phyloP scores from a whole-genome alignment of 2,888 invertebrate genomes.

The Pyrocoelia pectoralis region DNA sequence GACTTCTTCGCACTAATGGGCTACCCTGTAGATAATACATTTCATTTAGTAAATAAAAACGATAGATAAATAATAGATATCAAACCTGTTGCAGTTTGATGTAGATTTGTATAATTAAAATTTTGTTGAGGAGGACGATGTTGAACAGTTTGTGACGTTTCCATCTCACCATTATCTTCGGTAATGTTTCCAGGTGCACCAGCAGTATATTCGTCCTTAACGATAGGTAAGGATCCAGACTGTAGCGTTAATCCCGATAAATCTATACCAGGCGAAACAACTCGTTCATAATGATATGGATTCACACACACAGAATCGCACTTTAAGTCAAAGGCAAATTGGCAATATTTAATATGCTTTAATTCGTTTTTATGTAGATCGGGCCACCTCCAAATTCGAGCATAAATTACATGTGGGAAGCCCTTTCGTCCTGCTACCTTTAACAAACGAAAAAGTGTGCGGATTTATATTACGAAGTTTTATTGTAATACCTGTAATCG shows the following conservation, averaged over 20 bases:
- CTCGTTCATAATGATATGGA: conserved; percentile 99
- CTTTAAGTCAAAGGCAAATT: conserved; percentile 98
- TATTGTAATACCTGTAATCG: conserved; percentile 72
- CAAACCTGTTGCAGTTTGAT: conserved; percentile 56
- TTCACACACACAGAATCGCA: conserved; percentile 99
- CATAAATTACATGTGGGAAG: conserved; percentile 99
- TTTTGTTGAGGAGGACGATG: conserved; percentile 74
- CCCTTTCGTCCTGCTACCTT: conserved; percentile 98
- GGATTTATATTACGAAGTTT: not conserved
- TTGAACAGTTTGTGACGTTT: conserved; percentile 69
- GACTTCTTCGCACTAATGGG: no score
- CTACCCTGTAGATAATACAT: no score
- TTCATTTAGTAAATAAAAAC: no score
- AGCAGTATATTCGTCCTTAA: conserved; percentile 92
- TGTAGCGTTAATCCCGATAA: conserved; percentile 91
- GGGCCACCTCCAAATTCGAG: conserved; percentile 99
- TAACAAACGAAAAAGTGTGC: conserved; percentile 23
- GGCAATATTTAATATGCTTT: conserved; percentile 97
- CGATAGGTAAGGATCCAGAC: conserved; percentile 80
- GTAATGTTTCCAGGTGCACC: conserved; percentile 66
- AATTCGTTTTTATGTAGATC: conserved; percentile 99
- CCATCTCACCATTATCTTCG: conserved; percentile 70
- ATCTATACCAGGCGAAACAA: conserved; percentile 98
- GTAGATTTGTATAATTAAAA: conserved; percentile 62
- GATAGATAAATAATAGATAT: no score